phyloP scores from a whole-genome alignment of 2,113 vertebrate genomes.

The Ginglymostoma cirratum region DNA sequence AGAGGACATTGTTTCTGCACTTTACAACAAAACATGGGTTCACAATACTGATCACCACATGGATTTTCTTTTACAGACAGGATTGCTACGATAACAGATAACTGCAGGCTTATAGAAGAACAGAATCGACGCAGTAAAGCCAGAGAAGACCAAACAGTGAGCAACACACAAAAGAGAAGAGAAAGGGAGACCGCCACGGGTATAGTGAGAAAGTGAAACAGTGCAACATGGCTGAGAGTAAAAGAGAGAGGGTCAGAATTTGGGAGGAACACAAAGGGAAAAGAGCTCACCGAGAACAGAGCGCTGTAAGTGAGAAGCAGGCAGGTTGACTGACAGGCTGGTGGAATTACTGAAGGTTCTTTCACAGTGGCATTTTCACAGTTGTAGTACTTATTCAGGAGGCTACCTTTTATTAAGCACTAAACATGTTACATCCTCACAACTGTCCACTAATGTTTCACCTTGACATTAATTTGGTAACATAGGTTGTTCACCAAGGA shows the following conservation, averaged over 20 bases:
- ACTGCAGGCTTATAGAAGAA: not conserved
- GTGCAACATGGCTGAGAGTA: constrained; percentile 27
- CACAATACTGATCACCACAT: not conserved
- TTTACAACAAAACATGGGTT: not conserved
- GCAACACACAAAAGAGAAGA: not conserved
- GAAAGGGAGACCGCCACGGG: not conserved
- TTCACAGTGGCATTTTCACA: not conserved
- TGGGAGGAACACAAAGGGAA: constrained; percentile 23
- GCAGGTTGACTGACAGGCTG: not conserved
- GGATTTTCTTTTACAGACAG: constrained; percentile 33
- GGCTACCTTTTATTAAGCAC: too few species aligned
- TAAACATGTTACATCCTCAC: too few species aligned
- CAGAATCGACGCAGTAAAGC: constrained; percentile 4
- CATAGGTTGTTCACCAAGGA: too few species aligned
- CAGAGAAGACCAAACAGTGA: not conserved
- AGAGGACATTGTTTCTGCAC: not conserved
- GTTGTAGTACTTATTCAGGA: not conserved
- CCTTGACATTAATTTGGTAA: too few species aligned
- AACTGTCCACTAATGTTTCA: too few species aligned
- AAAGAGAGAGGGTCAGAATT: not conserved
- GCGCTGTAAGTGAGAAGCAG: not conserved
- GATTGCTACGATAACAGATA: not conserved
- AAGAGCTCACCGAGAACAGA: not conserved
- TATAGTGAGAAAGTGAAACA: not conserved
- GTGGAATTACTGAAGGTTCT: not conserved